Conservation (phyloP, 2,797 vertebrate species). For the Delichon dasypus region DNA sequence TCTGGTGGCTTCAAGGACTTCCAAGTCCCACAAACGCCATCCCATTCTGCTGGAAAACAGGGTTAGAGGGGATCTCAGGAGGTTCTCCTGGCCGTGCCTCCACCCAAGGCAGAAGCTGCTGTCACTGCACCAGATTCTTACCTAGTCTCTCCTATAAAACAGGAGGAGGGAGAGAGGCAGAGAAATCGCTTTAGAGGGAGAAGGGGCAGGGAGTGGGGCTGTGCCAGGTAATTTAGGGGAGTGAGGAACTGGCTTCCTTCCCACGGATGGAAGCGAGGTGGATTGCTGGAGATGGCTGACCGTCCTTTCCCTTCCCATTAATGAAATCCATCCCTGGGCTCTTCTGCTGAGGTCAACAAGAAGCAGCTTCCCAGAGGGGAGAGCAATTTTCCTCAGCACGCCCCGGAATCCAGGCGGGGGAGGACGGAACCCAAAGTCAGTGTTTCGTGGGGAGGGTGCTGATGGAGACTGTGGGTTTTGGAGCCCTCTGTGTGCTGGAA, state of each 20-base stretch:
- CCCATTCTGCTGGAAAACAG: not conserved
- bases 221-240: conserved; percentile 21
- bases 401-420: not conserved
- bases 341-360: not conserved
- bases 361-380: not conserved
- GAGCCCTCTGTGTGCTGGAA: not conserved
- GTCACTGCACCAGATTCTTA: not conserved
- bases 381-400: not conserved
- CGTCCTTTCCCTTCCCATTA: not conserved
- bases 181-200: not conserved
- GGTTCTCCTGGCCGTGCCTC: not conserved
- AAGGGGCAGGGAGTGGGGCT: not conserved
- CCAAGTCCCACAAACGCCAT: not conserved
- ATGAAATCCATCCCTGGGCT: not conserved
- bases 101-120: not conserved
- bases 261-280: not conserved
- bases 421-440: not conserved
- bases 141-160: not conserved
- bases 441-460: not conserved
- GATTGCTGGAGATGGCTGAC: conserved; percentile 14
- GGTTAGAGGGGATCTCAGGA: not conserved
- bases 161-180: not conserved
- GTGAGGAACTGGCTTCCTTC: not conserved
- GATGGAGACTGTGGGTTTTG: not conserved
- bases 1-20: not conserved